Evolutionary conservation across 1,140 invertebrate genomes (phyloP).

Genomic region (Trinorchestia longiramus): DNA sequence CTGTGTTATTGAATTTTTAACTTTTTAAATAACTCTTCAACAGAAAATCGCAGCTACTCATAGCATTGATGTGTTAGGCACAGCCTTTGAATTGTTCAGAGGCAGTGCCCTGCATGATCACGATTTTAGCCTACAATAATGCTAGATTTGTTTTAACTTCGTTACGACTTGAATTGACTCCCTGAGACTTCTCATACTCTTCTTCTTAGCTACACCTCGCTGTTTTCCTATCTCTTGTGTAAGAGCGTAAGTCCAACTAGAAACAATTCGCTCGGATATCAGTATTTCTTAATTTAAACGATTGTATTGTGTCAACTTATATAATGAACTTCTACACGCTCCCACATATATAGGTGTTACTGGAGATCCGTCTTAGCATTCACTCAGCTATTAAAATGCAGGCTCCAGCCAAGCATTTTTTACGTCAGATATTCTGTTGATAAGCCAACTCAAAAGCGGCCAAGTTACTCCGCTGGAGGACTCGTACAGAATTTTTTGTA

Average conservation of each 20-base stretch:
- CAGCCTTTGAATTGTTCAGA: not conserved
- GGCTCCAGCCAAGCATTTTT: no score
- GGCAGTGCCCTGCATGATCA: not conserved
- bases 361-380: no score
- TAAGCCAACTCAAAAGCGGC: no score
- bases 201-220: not conserved
- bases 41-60: not conserved
- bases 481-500: no score
- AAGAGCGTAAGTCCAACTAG: not conserved
- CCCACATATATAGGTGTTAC: no score
- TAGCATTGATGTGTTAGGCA: not conserved
- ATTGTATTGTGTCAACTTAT: no score
- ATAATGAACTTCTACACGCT: no score
- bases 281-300: not conserved
- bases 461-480: no score
- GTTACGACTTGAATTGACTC: not conserved
- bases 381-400: no score
- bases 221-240: not conserved
- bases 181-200: not conserved
- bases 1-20: not conserved
- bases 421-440: no score
- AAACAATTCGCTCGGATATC: not conserved
- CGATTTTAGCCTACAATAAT: not conserved
- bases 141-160: not conserved
- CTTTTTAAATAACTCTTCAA: not conserved